Percentiles rank a stretch among this genome's conserved stretches.
phyloP scores from a whole-genome alignment of 1,140 invertebrate genomes.

The Parapsyche elsis region DNA sequence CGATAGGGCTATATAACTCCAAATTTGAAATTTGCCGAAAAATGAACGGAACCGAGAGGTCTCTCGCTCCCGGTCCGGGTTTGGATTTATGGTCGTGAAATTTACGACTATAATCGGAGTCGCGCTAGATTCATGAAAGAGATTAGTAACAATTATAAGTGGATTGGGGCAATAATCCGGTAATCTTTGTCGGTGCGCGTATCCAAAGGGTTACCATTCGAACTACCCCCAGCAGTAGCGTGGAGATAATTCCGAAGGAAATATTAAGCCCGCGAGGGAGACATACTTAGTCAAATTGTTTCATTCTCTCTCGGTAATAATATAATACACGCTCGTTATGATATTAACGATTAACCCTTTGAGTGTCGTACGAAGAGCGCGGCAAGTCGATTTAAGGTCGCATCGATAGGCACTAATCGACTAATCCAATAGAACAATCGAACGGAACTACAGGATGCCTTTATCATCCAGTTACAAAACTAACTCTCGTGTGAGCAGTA shows the following conservation, averaged over 20 bases:
- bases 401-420: no score
- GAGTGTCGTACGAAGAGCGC: no score
- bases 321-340: no score
- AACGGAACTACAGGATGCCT: no score
- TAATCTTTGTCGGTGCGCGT: constrained; percentile 22
- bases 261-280: constrained; percentile 11
- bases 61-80: neutral
- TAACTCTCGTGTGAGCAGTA: neutral
- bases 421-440: no score
- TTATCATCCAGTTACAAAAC: no score
- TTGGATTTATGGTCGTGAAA: neutral
- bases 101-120: constrained; percentile 25
- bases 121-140: constrained; percentile 17
- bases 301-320: constrained; percentile 4
- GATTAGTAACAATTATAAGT: constrained; percentile 40
- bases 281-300: constrained; percentile 32
- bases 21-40: neutral
- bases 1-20: neutral
- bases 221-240: neutral
- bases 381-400: no score
- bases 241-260: constrained; percentile 23
- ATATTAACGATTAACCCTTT: no score
- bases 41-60: no score
- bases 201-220: constrained; percentile 21
- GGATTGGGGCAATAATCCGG: constrained; percentile 38